phyloP scores from a whole-genome alignment of 2,888 invertebrate species.

The Danaus chrysippus region DNA sequence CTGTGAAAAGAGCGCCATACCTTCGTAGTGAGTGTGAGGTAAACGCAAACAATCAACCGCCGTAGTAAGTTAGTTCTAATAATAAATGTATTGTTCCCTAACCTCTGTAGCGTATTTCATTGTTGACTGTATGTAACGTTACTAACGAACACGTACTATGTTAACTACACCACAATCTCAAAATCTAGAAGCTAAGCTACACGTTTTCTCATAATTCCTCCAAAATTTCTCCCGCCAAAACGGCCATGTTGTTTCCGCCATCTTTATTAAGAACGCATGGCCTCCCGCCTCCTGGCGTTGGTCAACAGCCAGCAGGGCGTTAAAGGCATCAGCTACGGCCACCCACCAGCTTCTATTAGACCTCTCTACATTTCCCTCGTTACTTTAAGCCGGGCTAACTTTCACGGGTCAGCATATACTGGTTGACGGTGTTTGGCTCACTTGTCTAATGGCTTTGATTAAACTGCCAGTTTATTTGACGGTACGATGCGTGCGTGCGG shows the following conservation, averaged over 20 bases:
- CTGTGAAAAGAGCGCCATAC: conserved; percentile 8
- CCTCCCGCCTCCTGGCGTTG: conserved; percentile 72
- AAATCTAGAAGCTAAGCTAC: conserved; percentile 36
- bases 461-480: conserved; percentile 79
- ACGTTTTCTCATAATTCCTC: conserved; percentile 45
- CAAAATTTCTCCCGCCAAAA: conserved; percentile 55
- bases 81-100: background rate
- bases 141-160: conserved; percentile 14
- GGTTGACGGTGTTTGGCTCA: conserved; percentile 71
- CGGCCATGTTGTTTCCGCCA: conserved; percentile 66
- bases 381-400: conserved; percentile 39
- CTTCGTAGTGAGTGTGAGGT: no score
- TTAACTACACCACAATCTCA: conserved; percentile 25
- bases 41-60: no score
- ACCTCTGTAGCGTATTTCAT: background rate
- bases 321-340: conserved; percentile 74
- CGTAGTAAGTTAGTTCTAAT: no score
- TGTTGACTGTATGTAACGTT: conserved; percentile 18
- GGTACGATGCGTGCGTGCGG: conserved; percentile 72
- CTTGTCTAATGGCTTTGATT: conserved; percentile 79
- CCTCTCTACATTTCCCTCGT: conserved; percentile 44
- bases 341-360: conserved; percentile 55
- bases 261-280: conserved; percentile 77
- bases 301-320: conserved; percentile 77
- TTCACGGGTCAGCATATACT: conserved; percentile 51